Conservation (phyloP, 2,888 invertebrate genomes). For the Hemicrepidius hirtus region DNA sequence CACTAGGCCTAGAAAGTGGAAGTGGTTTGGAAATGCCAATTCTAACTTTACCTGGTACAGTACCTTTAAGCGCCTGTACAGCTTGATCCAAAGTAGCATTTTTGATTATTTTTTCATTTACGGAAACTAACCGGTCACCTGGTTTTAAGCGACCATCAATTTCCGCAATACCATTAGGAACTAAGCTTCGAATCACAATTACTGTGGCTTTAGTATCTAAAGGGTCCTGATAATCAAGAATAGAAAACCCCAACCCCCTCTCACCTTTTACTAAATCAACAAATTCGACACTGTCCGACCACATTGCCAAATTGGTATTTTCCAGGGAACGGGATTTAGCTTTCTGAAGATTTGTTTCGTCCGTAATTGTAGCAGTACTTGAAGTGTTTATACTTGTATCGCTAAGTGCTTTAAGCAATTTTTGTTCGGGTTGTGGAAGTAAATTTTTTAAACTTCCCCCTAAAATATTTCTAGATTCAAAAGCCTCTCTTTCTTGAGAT, state of each 20-base stretch:
- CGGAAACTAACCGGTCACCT: slow-evolving; percentile 91
- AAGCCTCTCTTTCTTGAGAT: slow-evolving; percentile 85
- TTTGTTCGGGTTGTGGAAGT: slow-evolving; percentile 72
- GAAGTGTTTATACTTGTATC: slow-evolving; percentile 94
- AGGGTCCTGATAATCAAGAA: slow-evolving; percentile 98
- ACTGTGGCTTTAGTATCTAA: slow-evolving; percentile 95
- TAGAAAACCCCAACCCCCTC: slow-evolving; percentile 97
- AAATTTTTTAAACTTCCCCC: slow-evolving; percentile 92
- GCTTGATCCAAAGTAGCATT: slow-evolving; percentile 96
- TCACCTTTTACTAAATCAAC: slow-evolving; percentile 95
- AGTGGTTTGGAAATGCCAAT: slow-evolving; percentile 94
- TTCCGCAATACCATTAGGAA: slow-evolving; percentile 98
- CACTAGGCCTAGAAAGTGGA: slow-evolving; percentile 63
- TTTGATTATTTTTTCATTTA: slow-evolving; percentile 92
- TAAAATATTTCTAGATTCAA: slow-evolving; percentile 87
- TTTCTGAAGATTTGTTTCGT: slow-evolving; percentile 79
- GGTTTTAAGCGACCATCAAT: slow-evolving; percentile 95
- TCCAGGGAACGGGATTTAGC: slow-evolving; percentile 93
- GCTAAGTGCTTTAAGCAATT: slow-evolving; percentile 89
- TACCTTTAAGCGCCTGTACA: slow-evolving; percentile 95
- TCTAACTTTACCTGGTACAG: slow-evolving; percentile 90
- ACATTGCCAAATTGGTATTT: slow-evolving; percentile 96
- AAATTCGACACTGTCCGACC: slow-evolving; percentile 95
- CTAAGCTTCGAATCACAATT: slow-evolving; percentile 90
- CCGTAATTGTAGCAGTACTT: slow-evolving; percentile 86